Percentiles rank a stretch among this genome's conserved stretches.
These are phyloP conservation scores for Crioceris asparagi DNA, from an alignment of 2,888 invertebrate genomes.

Conservation along the genomic window DNA sequence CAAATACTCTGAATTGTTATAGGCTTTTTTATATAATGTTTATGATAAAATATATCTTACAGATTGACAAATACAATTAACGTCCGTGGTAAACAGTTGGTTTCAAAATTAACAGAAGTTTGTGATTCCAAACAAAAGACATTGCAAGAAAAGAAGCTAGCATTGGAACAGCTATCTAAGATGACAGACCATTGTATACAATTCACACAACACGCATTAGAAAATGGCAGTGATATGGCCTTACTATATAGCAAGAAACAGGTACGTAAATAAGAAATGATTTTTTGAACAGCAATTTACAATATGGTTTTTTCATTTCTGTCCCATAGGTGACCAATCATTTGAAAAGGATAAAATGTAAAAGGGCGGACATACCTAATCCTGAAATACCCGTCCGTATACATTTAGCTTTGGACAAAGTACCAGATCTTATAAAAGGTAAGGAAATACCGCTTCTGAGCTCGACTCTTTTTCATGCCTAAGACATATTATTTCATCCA, in stretches of 20 bases:
- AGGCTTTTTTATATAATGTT: not conserved
- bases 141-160: conserved; percentile 72
- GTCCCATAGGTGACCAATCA: conserved; percentile 47
- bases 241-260: conserved; percentile 73
- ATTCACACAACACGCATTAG: conserved; percentile 70
- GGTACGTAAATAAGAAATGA: conserved; percentile 1
- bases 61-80: conserved; percentile 74
- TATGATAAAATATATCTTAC: conserved; percentile 6
- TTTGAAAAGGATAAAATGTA: conserved; percentile 69
- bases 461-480: not conserved
- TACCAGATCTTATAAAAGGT: conserved; percentile 71
- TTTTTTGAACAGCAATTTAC: not conserved
- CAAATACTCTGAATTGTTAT: not conserved
- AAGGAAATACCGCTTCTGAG: no score
- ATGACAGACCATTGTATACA: conserved; percentile 83
- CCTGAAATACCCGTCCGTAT: conserved; percentile 81
- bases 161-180: conserved; percentile 67
- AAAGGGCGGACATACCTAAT: conserved; percentile 79
- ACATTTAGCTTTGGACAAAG: conserved; percentile 67
- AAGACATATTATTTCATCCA: not conserved
- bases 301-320: not conserved
- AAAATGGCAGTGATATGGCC: conserved; percentile 74
- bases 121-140: conserved; percentile 69
- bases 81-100: conserved; percentile 70
- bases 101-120: conserved; percentile 69